Conservation (phyloP, 2,888 invertebrate species). For the Drosophila neotestacea region DNA sequence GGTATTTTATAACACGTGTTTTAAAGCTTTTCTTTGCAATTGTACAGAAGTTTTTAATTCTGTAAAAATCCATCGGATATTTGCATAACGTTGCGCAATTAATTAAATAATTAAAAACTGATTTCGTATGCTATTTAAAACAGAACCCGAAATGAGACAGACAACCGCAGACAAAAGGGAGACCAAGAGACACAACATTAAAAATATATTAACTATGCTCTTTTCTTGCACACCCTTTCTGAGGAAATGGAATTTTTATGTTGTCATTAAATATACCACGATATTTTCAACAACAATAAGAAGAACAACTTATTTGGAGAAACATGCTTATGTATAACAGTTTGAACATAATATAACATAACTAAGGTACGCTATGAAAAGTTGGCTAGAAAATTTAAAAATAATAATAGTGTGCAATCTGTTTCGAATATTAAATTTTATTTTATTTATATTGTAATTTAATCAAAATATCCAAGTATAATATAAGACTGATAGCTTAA, state of each 20-base stretch:
- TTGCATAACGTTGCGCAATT: slow-evolving; percentile 71
- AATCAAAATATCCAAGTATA: too few species aligned
- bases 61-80: slow-evolving; percentile 30
- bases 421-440: too few species aligned
- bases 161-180: slow-evolving; percentile 37
- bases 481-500: too few species aligned
- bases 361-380: too few species aligned
- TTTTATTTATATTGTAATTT: too few species aligned
- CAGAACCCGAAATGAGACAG: slow-evolving; percentile 28
- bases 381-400: too few species aligned
- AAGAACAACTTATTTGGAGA: too few species aligned
- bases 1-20: slow-evolving; percentile 12
- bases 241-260: not conserved
- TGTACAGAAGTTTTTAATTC: slow-evolving; percentile 15
- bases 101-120: slow-evolving; percentile 74
- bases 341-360: too few species aligned
- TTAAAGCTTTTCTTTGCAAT: not conserved
- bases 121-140: slow-evolving; percentile 57
- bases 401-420: too few species aligned
- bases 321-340: too few species aligned
- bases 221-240: slow-evolving; percentile 28
- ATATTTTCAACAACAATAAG: not conserved
- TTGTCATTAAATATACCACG: not conserved
- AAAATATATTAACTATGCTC: slow-evolving; percentile 62
- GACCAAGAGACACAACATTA: slow-evolving; percentile 30